Evolutionary conservation across 2,888 invertebrate genomes (phyloP), one percentile per base, ranked within the genome.

Genomic region (Pyrocoelia pectoralis): DNA sequence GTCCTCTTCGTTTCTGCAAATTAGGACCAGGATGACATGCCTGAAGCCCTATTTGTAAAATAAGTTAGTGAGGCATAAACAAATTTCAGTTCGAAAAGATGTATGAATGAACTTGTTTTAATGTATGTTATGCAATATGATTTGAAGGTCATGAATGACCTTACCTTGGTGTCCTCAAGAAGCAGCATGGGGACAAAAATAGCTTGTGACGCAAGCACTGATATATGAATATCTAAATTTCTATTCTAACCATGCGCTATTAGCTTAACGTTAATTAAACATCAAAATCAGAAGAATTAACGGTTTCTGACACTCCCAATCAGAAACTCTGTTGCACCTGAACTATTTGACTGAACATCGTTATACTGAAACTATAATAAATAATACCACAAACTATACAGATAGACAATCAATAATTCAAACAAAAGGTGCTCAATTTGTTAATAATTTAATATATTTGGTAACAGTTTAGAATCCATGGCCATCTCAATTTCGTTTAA

Each of bases 21-120:
- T 95, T 95, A 1, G 97, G 96, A 19, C 93, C 93, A 0, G 95
- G 94, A 82, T 96, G 95, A 76, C 94, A 94, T 24, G 91, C 93
- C 84, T 94, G 93, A 66, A 94, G 84, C 74, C 94, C 94, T 94
- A 19, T 48, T 18, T 19, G 18, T 18, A 18, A 48, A 17, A 18
- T 10, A 28, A 48, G 9, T 19, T 8, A 14, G 33, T 33, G n/a
- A 33, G 33, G 2, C 10, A 41, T 9, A n/a, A 55, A 1, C 10
- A 14, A 51, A 14, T 50, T 19, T 24, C 19, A 17, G 19, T n/a
- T n/a, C n/a, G 18, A 56, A 49, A 17, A 40, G 19, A 46, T 9
- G 13, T 4, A 46, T 46, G 43, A 33, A 8, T n/a, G 33, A 33
- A 33, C 2, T 33, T 24, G 6, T 3, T 50, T 12, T 43, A 19